Percentiles rank a stretch among this genome's conserved stretches.
These are phyloP conservation scores for Cephonodes hylas DNA, from an alignment of 2,888 invertebrate species.

Conservation along the genomic window DNA sequence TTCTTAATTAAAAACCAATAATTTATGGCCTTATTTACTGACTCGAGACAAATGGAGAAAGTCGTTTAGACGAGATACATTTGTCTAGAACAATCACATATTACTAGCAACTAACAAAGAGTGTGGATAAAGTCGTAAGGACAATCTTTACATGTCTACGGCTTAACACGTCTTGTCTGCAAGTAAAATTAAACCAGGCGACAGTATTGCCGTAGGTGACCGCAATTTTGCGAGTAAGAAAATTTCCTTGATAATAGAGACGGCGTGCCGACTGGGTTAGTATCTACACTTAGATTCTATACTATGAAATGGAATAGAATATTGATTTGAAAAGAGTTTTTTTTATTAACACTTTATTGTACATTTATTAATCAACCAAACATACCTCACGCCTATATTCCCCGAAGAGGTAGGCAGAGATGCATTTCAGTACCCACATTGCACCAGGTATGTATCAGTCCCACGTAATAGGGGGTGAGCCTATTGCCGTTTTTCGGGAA, in stretches of 20 bases:
- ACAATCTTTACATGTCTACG: background rate
- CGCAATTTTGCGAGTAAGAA: background rate
- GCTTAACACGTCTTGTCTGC: slow-evolving; percentile 1
- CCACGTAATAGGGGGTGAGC: too few species aligned
- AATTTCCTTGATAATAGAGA: background rate
- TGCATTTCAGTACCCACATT: too few species aligned
- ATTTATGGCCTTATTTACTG: background rate
- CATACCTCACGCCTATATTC: too few species aligned
- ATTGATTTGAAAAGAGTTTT: background rate
- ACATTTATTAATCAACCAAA: too few species aligned
- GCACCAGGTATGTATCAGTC: too few species aligned
- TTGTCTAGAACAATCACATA: background rate
- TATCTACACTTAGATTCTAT: background rate
- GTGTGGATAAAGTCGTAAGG: background rate
- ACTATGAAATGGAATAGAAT: background rate
- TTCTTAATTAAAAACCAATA: background rate
- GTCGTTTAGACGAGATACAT: background rate
- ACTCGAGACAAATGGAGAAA: background rate
- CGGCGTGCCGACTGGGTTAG: background rate
- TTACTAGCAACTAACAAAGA: background rate
- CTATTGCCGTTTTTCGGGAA: too few species aligned
- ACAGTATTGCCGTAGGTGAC: background rate
- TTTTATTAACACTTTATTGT: too few species aligned
- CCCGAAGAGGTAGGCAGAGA: too few species aligned
- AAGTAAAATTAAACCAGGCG: background rate